Conservation (phyloP, 1,140 invertebrate genomes). For the Popillia japonica region DNA sequence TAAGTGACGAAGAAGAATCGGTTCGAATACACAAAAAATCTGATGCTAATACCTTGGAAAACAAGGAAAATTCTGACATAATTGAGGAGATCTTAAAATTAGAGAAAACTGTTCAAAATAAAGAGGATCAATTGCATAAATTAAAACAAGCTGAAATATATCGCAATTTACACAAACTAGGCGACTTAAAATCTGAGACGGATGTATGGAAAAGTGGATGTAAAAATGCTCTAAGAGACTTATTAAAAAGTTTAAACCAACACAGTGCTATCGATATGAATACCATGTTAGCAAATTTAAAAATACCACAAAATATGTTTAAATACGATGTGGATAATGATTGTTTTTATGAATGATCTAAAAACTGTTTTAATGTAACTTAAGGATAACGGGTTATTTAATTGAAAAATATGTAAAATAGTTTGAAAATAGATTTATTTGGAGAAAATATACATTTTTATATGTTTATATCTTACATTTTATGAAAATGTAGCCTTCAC, state of each 20-base stretch:
- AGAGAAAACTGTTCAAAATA: slow-evolving; percentile 44
- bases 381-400: no score
- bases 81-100: slow-evolving; percentile 28
- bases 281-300: slow-evolving; percentile 46
- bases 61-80: background rate
- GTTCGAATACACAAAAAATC: background rate
- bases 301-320: slow-evolving; percentile 43
- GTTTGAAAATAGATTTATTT: no score
- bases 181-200: background rate
- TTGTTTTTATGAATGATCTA: background rate
- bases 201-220: background rate
- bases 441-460: no score
- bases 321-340: slow-evolving; percentile 3
- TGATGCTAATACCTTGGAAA: background rate
- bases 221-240: slow-evolving; percentile 32
- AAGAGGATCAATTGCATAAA: slow-evolving; percentile 46
- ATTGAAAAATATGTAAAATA: no score
- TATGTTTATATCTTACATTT: no score
- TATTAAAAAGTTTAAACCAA: slow-evolving; percentile 45
- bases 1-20: background rate
- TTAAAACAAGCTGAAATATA: slow-evolving; percentile 37
- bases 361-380: no score
- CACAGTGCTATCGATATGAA: slow-evolving; percentile 48
- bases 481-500: no score
- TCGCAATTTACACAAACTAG: background rate